Evolutionary conservation across 2,797 vertebrate species (phyloP).

Genomic region (Sternarchorhynchus goeldii): DNA sequence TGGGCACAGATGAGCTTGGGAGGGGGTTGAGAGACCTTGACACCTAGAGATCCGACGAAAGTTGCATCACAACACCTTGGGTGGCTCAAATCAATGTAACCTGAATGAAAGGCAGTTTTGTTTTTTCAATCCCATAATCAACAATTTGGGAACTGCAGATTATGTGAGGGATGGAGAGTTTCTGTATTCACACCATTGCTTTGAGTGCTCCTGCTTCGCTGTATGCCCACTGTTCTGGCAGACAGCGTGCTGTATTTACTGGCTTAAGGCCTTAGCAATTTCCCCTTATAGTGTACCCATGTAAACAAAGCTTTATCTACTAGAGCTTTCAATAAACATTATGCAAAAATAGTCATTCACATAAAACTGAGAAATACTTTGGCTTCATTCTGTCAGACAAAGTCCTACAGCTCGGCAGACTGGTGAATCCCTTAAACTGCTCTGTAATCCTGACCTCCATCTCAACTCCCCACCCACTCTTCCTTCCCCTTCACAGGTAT

Average conservation of each 20-base stretch:
- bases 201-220: slow-evolving; percentile 34
- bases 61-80: slow-evolving; percentile 63
- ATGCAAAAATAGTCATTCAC: slow-evolving; percentile 26
- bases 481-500: slow-evolving; percentile 41
- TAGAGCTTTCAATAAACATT: slow-evolving; percentile 33
- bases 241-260: slow-evolving; percentile 40
- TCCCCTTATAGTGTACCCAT: slow-evolving; percentile 34
- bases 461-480: too few species aligned
- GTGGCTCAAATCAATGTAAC: slow-evolving; percentile 55
- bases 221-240: slow-evolving; percentile 27
- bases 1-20: slow-evolving; percentile 56
- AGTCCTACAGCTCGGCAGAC: background rate
- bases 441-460: background rate
- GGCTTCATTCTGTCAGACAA: slow-evolving; percentile 17
- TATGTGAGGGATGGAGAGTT: slow-evolving; percentile 15
- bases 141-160: slow-evolving; percentile 23
- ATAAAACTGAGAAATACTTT: slow-evolving; percentile 10
- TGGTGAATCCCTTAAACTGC: background rate
- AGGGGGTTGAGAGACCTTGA: slow-evolving; percentile 30
- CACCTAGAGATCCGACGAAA: slow-evolving; percentile 65
- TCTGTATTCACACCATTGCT: slow-evolving; percentile 34
- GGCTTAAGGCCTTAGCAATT: slow-evolving; percentile 36
- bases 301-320: slow-evolving; percentile 31
- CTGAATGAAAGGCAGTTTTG: slow-evolving; percentile 40
- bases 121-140: slow-evolving; percentile 49